These are phyloP conservation scores for Andrena bucephala DNA, from an alignment of 2,888 invertebrate species.

Conservation along the genomic window DNA sequence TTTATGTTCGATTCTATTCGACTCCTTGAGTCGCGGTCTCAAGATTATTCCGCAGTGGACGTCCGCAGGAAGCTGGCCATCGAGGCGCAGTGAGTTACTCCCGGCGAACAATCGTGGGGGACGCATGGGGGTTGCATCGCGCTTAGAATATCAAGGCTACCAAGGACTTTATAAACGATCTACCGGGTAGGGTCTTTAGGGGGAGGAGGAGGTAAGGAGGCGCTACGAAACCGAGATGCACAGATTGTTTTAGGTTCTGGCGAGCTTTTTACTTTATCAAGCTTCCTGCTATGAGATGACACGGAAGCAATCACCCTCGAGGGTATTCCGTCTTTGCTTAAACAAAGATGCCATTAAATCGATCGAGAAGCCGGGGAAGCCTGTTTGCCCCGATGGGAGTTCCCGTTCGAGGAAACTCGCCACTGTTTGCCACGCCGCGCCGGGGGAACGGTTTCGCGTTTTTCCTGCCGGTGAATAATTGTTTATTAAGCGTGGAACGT, in stretches of 20 bases:
- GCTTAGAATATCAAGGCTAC: background rate
- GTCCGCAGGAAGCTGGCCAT: conserved; percentile 11
- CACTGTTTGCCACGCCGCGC: background rate
- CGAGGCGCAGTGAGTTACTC: conserved; percentile 1
- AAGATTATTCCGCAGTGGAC: conserved; percentile 15
- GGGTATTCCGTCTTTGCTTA: too few relatives aligned
- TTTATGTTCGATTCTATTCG: conserved; percentile 62
- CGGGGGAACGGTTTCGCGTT: background rate
- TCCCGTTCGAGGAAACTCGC: conserved; percentile 1
- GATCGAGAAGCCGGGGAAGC: too few relatives aligned
- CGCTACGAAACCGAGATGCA: too few relatives aligned
- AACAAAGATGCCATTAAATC: too few relatives aligned
- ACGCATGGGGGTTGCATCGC: background rate
- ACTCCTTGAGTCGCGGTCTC: conserved; percentile 39
- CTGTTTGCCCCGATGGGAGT: background rate
- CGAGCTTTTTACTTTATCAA: too few relatives aligned
- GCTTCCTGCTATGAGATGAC: too few relatives aligned
- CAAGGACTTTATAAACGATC: background rate
- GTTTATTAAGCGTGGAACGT: background rate
- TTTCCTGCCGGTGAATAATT: background rate
- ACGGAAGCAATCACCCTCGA: too few relatives aligned
- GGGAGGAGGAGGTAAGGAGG: too few relatives aligned
- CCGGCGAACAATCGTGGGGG: conserved; percentile 10
- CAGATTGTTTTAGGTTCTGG: too few relatives aligned
- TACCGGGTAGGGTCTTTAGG: too few relatives aligned